phyloP scores from a whole-genome alignment of 1,140 invertebrate genomes.

The Manduca sexta region DNA sequence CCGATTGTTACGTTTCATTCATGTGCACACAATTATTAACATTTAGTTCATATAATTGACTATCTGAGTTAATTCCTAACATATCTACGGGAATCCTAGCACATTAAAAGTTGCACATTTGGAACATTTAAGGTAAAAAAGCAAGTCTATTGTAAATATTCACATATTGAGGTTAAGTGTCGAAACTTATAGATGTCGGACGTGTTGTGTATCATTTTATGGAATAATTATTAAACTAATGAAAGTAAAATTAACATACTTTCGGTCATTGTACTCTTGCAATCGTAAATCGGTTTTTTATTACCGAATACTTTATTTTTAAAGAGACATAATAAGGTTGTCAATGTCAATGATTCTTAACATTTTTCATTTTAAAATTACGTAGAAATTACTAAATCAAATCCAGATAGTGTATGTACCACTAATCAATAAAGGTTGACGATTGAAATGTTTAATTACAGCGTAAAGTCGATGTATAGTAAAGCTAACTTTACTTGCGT shows the following conservation, averaged over 20 bases:
- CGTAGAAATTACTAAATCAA: background rate
- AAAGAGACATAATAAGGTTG: constrained; percentile 9
- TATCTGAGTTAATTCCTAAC: background rate
- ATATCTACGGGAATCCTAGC: too few relatives aligned
- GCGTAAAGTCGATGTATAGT: background rate
- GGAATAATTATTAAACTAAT: constrained; percentile 2
- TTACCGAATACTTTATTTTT: constrained; percentile 24
- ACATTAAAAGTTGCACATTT: constrained; percentile 1
- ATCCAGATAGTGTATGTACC: background rate
- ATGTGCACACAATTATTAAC: constrained; percentile 47
- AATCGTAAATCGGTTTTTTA: background rate
- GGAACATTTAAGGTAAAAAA: constrained; percentile 9
- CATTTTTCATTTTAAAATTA: too few relatives aligned
- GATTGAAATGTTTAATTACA: background rate
- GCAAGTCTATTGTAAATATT: constrained; percentile 35
- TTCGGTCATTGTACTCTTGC: background rate
- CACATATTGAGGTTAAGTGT: constrained; percentile 67
- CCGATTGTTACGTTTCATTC: constrained; percentile 63
- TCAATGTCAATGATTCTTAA: constrained; percentile 28
- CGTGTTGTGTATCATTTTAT: constrained; percentile 14
- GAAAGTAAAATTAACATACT: constrained; percentile 5
- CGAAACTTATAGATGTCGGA: constrained; percentile 34
- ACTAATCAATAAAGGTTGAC: background rate
- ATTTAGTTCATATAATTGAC: background rate
- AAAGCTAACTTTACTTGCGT: constrained; percentile 1